A percentile compares a stretch with the other conserved stretches of the same genome.
These are phyloP conservation scores for Aphyosemion australe DNA, from an alignment of 2,113 vertebrate genomes.

Conservation along the genomic window DNA sequence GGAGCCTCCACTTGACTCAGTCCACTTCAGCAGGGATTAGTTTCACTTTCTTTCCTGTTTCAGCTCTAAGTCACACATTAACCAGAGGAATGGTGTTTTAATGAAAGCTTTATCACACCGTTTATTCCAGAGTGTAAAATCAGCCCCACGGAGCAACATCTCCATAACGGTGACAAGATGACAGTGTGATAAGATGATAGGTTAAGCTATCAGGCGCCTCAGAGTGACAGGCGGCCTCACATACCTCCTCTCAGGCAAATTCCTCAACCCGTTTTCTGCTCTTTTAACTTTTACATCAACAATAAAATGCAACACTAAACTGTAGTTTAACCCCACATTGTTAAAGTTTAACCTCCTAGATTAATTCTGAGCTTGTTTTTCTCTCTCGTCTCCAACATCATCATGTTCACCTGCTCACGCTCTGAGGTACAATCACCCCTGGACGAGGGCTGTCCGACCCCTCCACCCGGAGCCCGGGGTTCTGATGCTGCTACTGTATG, in stretches of 20 bases:
- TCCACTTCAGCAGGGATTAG: slow-evolving; percentile 33
- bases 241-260: slow-evolving; percentile 86
- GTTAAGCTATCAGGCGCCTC: slow-evolving; percentile 63
- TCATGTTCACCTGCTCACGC: too few species aligned
- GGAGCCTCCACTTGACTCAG: slow-evolving; percentile 27
- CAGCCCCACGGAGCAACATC: slow-evolving; percentile 40
- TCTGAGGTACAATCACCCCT: not conserved
- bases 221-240: slow-evolving; percentile 67
- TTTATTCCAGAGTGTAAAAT: not conserved
- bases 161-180: slow-evolving; percentile 48
- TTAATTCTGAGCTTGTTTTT: not conserved
- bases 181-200: slow-evolving; percentile 29
- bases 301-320: not conserved
- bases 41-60: slow-evolving; percentile 21
- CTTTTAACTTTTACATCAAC: slow-evolving; percentile 4
- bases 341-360: too few species aligned
- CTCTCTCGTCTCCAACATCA: too few species aligned
- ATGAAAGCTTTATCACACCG: not conserved
- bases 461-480: slow-evolving; percentile 8
- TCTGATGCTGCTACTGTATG: slow-evolving; percentile 49
- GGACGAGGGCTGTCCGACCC: slow-evolving; percentile 6
- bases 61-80: slow-evolving; percentile 20
- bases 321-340: not conserved
- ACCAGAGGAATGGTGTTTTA: not conserved
- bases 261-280: slow-evolving; percentile 64